Evolutionary conservation across 2,888 invertebrate genomes (phyloP).

Genomic region (Serrognathus titanus): DNA sequence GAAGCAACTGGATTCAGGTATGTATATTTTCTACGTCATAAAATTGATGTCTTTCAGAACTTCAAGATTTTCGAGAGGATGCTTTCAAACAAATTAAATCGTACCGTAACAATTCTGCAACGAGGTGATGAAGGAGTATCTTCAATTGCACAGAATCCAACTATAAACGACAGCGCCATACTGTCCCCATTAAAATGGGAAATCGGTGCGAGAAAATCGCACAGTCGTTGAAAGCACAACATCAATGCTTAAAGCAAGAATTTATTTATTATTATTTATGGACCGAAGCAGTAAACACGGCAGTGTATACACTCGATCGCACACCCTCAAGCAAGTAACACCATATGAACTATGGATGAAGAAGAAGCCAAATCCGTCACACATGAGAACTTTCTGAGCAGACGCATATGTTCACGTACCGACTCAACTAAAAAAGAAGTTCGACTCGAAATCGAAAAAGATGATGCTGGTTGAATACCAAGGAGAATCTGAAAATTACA

Average conservation of each 20-base stretch:
- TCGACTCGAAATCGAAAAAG: constrained; percentile 11
- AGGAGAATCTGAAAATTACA: constrained; percentile 18
- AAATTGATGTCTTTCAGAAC: constrained; percentile 17
- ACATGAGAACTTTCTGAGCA: too few relatives aligned
- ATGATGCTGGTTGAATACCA: constrained; percentile 15
- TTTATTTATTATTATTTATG: constrained; percentile 33
- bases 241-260: constrained; percentile 32
- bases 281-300: constrained; percentile 40
- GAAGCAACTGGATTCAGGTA: constrained; percentile 15
- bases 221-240: constrained; percentile 38
- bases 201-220: constrained; percentile 34
- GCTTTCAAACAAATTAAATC: too few relatives aligned
- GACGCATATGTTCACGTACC: too few relatives aligned
- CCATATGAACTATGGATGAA: constrained; percentile 23
- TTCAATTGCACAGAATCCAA: constrained; percentile 25
- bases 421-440: too few relatives aligned
- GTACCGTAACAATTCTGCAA: constrained; percentile 4
- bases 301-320: constrained; percentile 36
- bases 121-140: constrained; percentile 15
- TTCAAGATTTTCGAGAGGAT: too few relatives aligned
- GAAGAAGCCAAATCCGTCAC: constrained; percentile 2
- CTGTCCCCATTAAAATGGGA: constrained; percentile 35
- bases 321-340: constrained; percentile 15
- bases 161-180: constrained; percentile 28
- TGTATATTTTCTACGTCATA: constrained; percentile 22